Conservation (phyloP, 2,888 invertebrate genomes). For the Trypoxylon attenuatum region DNA sequence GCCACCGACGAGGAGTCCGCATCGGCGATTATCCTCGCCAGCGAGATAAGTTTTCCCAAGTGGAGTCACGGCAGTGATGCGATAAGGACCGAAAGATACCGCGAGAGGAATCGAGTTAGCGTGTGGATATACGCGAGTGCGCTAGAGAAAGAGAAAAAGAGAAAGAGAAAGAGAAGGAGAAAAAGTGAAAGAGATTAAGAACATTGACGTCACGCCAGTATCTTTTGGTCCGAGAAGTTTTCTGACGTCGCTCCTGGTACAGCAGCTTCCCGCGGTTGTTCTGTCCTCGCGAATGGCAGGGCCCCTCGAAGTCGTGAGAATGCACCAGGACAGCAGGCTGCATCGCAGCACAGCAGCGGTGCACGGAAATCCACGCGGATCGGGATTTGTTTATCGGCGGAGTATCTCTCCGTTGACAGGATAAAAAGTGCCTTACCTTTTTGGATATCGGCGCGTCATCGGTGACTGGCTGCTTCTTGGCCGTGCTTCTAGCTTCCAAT, state of each 20-base stretch:
- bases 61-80: constrained; percentile 33
- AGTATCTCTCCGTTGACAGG: constrained; percentile 3
- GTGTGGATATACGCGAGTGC: too few species aligned
- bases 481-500: neutral
- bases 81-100: too few species aligned
- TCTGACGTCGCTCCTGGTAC: constrained; percentile 4
- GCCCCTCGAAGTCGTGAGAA: constrained; percentile 3
- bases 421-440: constrained; percentile 39
- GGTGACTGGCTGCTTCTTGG: constrained; percentile 18
- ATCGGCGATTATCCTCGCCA: constrained; percentile 15
- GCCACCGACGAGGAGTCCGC: too few species aligned
- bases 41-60: constrained; percentile 23
- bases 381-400: constrained; percentile 20
- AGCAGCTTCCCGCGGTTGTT: too few species aligned
- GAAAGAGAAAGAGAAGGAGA: neutral
- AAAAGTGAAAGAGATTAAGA: constrained; percentile 20
- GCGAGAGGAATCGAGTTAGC: too few species aligned
- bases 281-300: too few species aligned
- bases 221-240: neutral
- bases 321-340: neutral
- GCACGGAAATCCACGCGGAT: neutral
- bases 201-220: constrained; percentile 37
- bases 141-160: neutral
- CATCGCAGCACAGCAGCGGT: constrained; percentile 1
- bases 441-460: constrained; percentile 44